These are phyloP conservation scores for Tigriopus japonicus DNA, from an alignment of 1,140 invertebrate species.

Conservation along the genomic window DNA sequence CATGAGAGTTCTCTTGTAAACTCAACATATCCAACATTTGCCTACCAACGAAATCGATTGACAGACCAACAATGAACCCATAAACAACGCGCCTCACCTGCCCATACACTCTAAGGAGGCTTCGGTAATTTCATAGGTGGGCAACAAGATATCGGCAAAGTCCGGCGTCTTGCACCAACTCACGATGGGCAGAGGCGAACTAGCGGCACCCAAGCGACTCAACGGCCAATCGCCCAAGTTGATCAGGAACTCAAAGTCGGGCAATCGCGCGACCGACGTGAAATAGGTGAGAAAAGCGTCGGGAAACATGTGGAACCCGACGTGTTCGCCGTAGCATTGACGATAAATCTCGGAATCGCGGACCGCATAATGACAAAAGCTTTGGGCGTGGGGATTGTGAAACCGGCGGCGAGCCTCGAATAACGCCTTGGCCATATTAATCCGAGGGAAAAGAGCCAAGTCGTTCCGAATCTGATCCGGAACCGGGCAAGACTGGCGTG, in stretches of 20 bases:
- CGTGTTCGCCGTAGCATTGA: slow-evolving; percentile 19
- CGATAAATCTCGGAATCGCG: neutral
- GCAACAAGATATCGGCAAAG: slow-evolving; percentile 71
- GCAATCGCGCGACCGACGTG: slow-evolving; percentile 55
- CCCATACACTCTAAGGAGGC: slow-evolving; percentile 76
- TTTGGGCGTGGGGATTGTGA: neutral
- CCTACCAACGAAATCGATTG: neutral
- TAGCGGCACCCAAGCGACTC: slow-evolving; percentile 26
- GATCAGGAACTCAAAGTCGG: slow-evolving; percentile 73
- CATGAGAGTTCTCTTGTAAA: slow-evolving; percentile 54
- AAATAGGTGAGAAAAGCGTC: slow-evolving; percentile 71
- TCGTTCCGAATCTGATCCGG: too few species aligned
- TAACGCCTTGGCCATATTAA: too few species aligned
- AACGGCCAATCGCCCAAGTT: slow-evolving; percentile 94
- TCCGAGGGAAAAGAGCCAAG: too few species aligned
- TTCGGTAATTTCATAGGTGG: slow-evolving; percentile 87
- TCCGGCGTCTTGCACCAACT: slow-evolving; percentile 85
- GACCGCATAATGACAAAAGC: neutral
- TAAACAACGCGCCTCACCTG: slow-evolving; percentile 38
- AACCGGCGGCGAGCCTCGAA: neutral
- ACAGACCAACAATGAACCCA: too few species aligned
- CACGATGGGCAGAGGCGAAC: slow-evolving; percentile 50
- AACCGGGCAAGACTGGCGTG: too few species aligned
- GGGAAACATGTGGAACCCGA: slow-evolving; percentile 90
- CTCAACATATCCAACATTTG: slow-evolving; percentile 73